phyloP scores from a whole-genome alignment of 2,113 vertebrate genomes.

The Carollia perspicillata region DNA sequence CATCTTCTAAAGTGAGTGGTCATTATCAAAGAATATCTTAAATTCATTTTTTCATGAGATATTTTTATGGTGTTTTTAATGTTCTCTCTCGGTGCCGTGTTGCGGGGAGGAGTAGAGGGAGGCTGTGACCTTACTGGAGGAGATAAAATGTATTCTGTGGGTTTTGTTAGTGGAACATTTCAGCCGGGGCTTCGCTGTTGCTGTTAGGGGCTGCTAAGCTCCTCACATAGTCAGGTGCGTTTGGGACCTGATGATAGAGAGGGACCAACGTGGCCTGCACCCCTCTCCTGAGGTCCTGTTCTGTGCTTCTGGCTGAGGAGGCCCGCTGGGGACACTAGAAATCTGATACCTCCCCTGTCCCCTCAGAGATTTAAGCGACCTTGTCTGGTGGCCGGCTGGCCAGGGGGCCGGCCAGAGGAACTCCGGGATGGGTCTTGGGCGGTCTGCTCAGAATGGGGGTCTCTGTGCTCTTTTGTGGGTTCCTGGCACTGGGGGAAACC shows the following conservation, averaged over 20 bases:
- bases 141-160: not conserved
- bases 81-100: not conserved
- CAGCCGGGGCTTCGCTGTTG: not conserved
- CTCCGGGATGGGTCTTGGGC: not conserved
- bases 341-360: rapidly evolving
- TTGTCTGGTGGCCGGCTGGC: not conserved
- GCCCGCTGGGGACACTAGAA: not conserved
- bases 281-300: not conserved
- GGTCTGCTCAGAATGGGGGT: not conserved
- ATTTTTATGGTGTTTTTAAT: not conserved
- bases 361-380: not conserved
- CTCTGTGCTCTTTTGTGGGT: not conserved
- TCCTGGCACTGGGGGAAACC: not conserved
- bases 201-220: not conserved
- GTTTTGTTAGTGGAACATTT: not conserved
- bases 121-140: not conserved
- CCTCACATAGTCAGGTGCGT: not conserved
- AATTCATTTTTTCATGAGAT: not conserved
- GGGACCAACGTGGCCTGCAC: not conserved
- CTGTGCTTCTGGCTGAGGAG: not conserved
- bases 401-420: not conserved
- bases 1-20: not conserved
- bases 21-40: not conserved
- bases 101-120: not conserved
- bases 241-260: not conserved